Conservation (phyloP, 2,113 vertebrate species). For the Oplegnathus fasciatus region DNA sequence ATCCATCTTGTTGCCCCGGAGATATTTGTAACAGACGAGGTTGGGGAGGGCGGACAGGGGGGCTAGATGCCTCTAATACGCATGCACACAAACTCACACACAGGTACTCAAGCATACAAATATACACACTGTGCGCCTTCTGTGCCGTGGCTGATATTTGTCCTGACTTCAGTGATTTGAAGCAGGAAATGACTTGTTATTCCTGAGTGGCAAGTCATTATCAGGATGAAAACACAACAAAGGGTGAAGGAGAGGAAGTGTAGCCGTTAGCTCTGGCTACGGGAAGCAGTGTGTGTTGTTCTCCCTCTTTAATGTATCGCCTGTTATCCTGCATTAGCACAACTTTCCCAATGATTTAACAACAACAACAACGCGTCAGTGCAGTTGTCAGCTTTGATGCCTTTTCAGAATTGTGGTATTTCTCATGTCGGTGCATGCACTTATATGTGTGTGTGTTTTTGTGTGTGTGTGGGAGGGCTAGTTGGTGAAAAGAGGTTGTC, state of each 20-base stretch:
- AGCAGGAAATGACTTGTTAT: conserved; percentile 73
- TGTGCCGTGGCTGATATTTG: conserved; percentile 48
- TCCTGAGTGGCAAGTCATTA: conserved; percentile 65
- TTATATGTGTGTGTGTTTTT: conserved; percentile 25
- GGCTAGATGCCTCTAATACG: conserved; percentile 4
- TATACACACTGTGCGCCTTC: conserved; percentile 16
- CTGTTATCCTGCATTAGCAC: conserved; percentile 53
- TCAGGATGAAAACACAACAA: conserved; percentile 65
- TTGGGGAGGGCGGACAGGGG: no score
- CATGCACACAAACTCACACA: conserved; percentile 24
- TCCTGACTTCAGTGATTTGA: conserved; percentile 58
- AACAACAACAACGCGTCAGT: conserved; percentile 10
- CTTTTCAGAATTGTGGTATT: conserved; percentile 40
- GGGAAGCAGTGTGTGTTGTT: conserved; percentile 42
- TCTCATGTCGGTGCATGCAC: conserved; percentile 34
- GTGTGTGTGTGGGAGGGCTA: conserved; percentile 68
- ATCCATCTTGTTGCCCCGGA: conserved; percentile 64
- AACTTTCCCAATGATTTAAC: conserved; percentile 57
- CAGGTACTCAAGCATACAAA: conserved; percentile 43
- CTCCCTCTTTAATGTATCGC: conserved; percentile 44
- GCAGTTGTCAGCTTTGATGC: conserved; percentile 46
- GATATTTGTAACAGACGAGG: conserved; percentile 50
- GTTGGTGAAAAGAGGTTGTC: conserved; percentile 79
- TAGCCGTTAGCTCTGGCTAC: conserved; percentile 9
- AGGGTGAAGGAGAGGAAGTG: conserved; percentile 57